Percentiles rank a stretch among this genome's conserved stretches.
Evolutionary conservation across 2,888 invertebrate genomes (phyloP).

Genomic region (Cephus runcator): DNA sequence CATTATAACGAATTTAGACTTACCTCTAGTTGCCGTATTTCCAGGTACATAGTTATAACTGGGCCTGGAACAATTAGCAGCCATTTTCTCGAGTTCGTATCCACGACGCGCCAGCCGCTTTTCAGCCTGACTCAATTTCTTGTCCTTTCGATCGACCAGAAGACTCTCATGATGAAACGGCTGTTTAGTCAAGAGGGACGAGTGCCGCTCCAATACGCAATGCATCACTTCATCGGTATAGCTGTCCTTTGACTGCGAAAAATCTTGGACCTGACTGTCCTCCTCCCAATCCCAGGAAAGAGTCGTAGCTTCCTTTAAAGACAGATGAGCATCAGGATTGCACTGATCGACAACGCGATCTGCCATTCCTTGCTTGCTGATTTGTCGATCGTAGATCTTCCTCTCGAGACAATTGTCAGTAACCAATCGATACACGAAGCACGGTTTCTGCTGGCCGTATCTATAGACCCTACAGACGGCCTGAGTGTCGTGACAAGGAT

Average conservation of each 20-base stretch:
- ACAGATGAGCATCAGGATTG: conserved; percentile 94
- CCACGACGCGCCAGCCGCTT: conserved; percentile 92
- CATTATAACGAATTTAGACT: not conserved
- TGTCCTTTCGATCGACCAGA: conserved; percentile 93
- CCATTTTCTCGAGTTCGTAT: conserved; percentile 94
- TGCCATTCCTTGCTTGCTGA: conserved; percentile 98
- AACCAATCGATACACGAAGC: conserved; percentile 95
- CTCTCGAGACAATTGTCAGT: conserved; percentile 98
- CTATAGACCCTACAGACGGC: conserved; percentile 92
- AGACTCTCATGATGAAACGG: conserved; percentile 97
- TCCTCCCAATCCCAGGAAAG: conserved; percentile 91
- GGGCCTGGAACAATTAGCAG: conserved; percentile 72
- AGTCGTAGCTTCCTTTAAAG: conserved; percentile 89
- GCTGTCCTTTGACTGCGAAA: conserved; percentile 76
- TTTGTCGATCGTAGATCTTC: conserved; percentile 98
- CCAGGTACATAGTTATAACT: conserved; percentile 66
- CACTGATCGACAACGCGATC: conserved; percentile 98
- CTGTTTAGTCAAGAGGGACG: conserved; percentile 77
- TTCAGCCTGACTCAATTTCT: conserved; percentile 92
- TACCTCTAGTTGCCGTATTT: conserved; percentile 61
- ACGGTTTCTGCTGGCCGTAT: conserved; percentile 94
- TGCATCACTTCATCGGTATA: conserved; percentile 87
- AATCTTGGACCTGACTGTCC: conserved; percentile 82
- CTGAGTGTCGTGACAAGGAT: conserved; percentile 98
- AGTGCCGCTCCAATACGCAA: conserved; percentile 71